A percentile compares a stretch with the other conserved stretches of the same genome.
phyloP scores from a whole-genome alignment of 2,797 vertebrate genomes.

The Danio choprae region DNA sequence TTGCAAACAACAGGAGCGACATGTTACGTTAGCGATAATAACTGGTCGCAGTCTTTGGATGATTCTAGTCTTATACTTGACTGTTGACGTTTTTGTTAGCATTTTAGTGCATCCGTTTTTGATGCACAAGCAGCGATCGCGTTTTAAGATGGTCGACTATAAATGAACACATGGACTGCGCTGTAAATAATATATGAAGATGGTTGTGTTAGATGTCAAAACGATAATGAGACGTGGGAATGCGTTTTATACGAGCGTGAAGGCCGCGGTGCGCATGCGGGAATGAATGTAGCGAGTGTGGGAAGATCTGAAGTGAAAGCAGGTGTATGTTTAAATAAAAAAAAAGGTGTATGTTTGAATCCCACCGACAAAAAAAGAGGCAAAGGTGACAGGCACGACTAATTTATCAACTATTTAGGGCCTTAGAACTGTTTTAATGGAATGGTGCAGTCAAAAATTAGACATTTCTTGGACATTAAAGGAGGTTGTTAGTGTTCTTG shows the following conservation, averaged over 20 bases:
- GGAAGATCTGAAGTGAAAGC: slow-evolving; percentile 14
- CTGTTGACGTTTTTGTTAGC: not conserved
- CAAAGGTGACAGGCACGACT: not conserved
- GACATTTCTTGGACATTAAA: not conserved
- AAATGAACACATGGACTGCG: not conserved
- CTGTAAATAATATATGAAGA: slow-evolving; percentile 34
- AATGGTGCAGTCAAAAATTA: not conserved
- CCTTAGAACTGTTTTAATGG: not conserved
- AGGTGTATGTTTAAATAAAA: slow-evolving; percentile 23
- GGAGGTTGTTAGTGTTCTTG: not conserved
- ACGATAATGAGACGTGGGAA: slow-evolving; percentile 18
- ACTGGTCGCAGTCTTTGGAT: not conserved
- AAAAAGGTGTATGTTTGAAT: slow-evolving; percentile 23
- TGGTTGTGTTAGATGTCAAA: slow-evolving; percentile 7
- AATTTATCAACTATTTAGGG: not conserved
- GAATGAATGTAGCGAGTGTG: not conserved
- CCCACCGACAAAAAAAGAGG: not conserved
- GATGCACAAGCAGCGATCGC: not conserved
- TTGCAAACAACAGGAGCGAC: not conserved
- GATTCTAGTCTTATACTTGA: not conserved
- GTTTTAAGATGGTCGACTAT: not conserved
- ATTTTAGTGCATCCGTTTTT: not conserved
- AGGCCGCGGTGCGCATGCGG: slow-evolving; percentile 1
- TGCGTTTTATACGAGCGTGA: not conserved
- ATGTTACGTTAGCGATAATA: no score